Percentiles rank a stretch among this genome's conserved stretches.
Conservation (phyloP, 2,888 invertebrate genomes). For the Apamea sordens region DNA sequence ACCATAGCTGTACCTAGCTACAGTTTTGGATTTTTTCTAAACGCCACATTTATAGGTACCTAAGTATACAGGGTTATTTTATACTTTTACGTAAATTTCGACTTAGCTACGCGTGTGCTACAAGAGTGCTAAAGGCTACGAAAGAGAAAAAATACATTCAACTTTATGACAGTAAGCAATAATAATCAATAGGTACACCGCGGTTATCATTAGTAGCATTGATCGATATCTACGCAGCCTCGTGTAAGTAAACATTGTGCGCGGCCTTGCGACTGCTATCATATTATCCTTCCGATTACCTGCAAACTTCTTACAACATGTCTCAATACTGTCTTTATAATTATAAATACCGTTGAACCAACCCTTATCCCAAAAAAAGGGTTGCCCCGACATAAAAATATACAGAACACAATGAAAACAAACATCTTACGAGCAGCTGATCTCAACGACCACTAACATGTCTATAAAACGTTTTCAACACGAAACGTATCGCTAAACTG, state of each 20-base stretch:
- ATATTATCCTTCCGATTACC: slow-evolving; percentile 6
- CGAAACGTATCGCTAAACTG: slow-evolving; percentile 84
- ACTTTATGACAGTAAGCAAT: background rate
- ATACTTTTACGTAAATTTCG: background rate
- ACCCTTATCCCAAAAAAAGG: slow-evolving; percentile 47
- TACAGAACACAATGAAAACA: slow-evolving; percentile 60
- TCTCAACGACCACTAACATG: slow-evolving; percentile 80
- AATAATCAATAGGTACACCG: slow-evolving; percentile 19
- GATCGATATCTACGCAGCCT: slow-evolving; percentile 14
- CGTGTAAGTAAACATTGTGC: slow-evolving; percentile 13
- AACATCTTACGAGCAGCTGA: slow-evolving; percentile 76
- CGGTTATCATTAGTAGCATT: slow-evolving; percentile 26
- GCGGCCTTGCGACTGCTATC: slow-evolving; percentile 23
- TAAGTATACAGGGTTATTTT: no score
- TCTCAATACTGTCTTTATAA: slow-evolving; percentile 6
- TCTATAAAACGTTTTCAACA: slow-evolving; percentile 82
- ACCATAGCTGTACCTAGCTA: no score
- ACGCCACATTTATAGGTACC: background rate
- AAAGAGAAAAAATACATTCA: background rate
- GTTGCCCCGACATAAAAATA: slow-evolving; percentile 49
- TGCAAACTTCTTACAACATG: slow-evolving; percentile 2
- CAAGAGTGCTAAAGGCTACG: background rate
- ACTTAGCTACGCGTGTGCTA: slow-evolving; percentile 1
- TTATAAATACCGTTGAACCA: slow-evolving; percentile 15
- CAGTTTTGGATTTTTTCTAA: background rate